Base-by-base conservation (phyloP, 2,113 vertebrate genomes). In the Corynorhinus townsendii region DNA sequence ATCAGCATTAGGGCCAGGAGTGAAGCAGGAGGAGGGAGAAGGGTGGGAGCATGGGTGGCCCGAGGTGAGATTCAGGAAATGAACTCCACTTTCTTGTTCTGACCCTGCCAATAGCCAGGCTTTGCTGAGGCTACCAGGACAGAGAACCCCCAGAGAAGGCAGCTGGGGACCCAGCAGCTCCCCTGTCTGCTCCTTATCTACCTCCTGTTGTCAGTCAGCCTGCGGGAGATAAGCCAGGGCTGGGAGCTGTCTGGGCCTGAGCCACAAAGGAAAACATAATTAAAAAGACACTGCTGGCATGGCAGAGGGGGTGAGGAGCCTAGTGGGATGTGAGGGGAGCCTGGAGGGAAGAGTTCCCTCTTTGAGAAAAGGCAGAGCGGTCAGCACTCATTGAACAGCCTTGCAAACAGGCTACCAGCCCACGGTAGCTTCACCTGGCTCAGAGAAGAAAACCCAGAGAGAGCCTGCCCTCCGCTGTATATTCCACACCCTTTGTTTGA, bases 211-310 rank as follows among this genome's bases (percentile, higher is more conserved):
- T 86, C 93, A 71, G 45, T 62, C 94, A 94, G 76, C 62, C 84
- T 79, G n/a, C 30, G 15, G 71, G 26, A 96, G 96, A 97, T 75
- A 85, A 95, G 86, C 80, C 93, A 12, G 72, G 92, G 47, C 7
- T 3, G 91, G 89, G 84, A 71, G 86, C 92, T 82, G 94, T 68
- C 95, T 97, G 95, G 84, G 69, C 30, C n/a, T 5, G 64, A 49
- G 92, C 77, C 96, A 72, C 82, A 66, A 73, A 89, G 54, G 66
- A 95, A 64, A 33, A 87, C 62, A 62, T 94, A 97, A 96, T 97
- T 94, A 97, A 96, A 97, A 97, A 90, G 90, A 30, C 19, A 10
- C 26, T 24, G 24, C 40, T 40, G 93, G 94, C 20, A 20, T 26
- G 8, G 43, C 5, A 3, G 66, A 33, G 59, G 62, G 26, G 22